These are phyloP conservation scores for Bombus balteatus DNA, from an alignment of 1,140 invertebrate genomes.

Conservation along the genomic window DNA sequence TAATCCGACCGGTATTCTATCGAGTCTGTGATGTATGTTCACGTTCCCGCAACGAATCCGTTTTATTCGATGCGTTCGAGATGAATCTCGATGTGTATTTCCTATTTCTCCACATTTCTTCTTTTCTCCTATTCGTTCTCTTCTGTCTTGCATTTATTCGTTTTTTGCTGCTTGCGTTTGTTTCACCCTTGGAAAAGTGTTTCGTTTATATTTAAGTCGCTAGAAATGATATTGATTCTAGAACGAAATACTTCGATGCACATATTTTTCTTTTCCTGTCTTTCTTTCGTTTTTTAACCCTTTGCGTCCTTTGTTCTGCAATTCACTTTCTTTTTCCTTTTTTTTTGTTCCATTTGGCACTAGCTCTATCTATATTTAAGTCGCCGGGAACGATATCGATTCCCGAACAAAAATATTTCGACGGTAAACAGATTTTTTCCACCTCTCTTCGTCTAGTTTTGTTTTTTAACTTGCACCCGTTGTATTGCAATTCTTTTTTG, in stretches of 20 bases:
- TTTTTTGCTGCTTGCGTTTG: not conserved
- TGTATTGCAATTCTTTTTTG: not conserved
- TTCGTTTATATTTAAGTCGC: conserved; percentile 28
- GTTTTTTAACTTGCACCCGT: not conserved
- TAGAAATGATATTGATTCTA: conserved; percentile 27
- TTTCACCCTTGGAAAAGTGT: not conserved
- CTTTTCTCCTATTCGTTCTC: not conserved
- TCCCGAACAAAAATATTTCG: conserved; percentile 25
- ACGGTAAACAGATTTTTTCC: not conserved
- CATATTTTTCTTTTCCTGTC: not conserved
- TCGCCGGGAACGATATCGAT: no score
- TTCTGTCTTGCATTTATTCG: not conserved
- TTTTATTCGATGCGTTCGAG: conserved; percentile 35
- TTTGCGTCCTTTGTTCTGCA: no score
- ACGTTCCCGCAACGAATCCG: conserved; percentile 37
- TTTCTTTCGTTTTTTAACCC: not conserved
- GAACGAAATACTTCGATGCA: conserved; percentile 7
- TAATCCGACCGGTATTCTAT: conserved; percentile 42
- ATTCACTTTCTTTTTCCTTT: not conserved
- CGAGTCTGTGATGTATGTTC: conserved; percentile 39
- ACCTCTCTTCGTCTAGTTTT: no score
- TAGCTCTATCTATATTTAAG: no score
- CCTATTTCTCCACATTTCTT: conserved; percentile 22
- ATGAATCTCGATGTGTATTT: conserved; percentile 12
- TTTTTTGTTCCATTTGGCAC: no score